Evolutionary conservation across 2,888 invertebrate species (phyloP).

Genomic region (Stenchaetothrips biformis): DNA sequence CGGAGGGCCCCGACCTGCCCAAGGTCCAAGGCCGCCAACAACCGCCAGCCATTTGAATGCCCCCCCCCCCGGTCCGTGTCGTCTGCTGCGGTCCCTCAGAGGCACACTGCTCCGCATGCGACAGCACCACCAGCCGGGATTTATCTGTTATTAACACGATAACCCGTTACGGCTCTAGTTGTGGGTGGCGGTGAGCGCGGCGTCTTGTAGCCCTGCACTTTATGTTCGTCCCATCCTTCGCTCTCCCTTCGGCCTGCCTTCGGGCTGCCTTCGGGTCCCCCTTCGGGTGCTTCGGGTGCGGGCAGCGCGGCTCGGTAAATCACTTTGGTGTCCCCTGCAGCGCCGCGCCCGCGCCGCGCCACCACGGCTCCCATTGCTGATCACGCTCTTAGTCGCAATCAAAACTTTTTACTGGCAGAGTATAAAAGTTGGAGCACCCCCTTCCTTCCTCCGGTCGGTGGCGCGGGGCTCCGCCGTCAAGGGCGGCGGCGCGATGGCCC

Average conservation of each 20-base stretch:
- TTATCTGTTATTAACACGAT: background rate
- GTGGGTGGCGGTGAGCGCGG: background rate
- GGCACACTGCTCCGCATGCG: too few species aligned
- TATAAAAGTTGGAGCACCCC: constrained; percentile 8
- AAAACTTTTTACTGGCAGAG: constrained; percentile 25
- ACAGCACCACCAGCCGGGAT: background rate
- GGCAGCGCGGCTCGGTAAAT: background rate
- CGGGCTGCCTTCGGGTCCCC: too few species aligned
- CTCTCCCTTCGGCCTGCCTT: too few species aligned
- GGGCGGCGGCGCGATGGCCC: background rate
- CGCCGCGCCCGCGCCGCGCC: background rate
- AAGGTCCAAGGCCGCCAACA: background rate
- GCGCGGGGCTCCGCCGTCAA: background rate
- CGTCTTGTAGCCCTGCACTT: constrained; percentile 14
- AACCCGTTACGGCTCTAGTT: background rate
- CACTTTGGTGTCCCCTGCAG: constrained; percentile 13
- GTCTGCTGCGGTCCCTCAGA: background rate
- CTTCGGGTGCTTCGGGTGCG: background rate
- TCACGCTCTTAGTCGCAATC: constrained; percentile 24
- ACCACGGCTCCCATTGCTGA: background rate
- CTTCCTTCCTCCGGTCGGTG: background rate
- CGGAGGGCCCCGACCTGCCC: too few species aligned
- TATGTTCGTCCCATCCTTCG: background rate
- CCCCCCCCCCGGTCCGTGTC: background rate
- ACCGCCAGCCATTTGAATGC: background rate